These are phyloP conservation scores for Catonia carolina DNA, from an alignment of 2,888 invertebrate genomes.

Conservation along the genomic window DNA sequence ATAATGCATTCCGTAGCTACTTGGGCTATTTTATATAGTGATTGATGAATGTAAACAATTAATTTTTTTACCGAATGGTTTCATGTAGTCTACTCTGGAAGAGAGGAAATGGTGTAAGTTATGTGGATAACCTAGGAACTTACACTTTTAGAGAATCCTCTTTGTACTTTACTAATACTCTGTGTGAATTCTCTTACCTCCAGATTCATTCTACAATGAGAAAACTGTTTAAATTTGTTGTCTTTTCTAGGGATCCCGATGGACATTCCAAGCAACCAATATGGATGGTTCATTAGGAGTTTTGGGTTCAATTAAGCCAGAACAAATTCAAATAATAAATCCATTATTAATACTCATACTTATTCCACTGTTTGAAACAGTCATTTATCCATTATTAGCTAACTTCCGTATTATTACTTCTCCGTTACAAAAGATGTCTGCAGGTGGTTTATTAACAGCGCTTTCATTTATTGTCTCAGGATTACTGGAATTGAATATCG, in stretches of 20 bases:
- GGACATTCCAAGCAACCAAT: slow-evolving; percentile 62
- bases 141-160: too few relatives aligned
- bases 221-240: too few relatives aligned
- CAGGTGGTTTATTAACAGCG: slow-evolving; percentile 80
- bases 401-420: slow-evolving; percentile 58
- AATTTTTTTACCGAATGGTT: too few relatives aligned
- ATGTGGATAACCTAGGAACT: too few relatives aligned
- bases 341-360: slow-evolving; percentile 66
- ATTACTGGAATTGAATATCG: slow-evolving; percentile 45
- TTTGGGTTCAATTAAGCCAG: slow-evolving; percentile 68
- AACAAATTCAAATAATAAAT: slow-evolving; percentile 95
- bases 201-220: too few relatives aligned
- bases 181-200: too few relatives aligned
- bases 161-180: too few relatives aligned
- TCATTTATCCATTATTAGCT: slow-evolving; percentile 69
- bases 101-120: too few relatives aligned
- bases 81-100: too few relatives aligned
- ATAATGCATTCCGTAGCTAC: too few relatives aligned
- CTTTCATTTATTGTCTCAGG: slow-evolving; percentile 79
- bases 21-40: too few relatives aligned
- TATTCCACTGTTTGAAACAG: slow-evolving; percentile 74
- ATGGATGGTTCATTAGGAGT: slow-evolving; percentile 75
- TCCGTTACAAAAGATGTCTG: slow-evolving; percentile 77
- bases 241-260: slow-evolving; percentile 30
- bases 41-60: too few relatives aligned